Evolutionary conservation across 1,140 invertebrate species (phyloP), one percentile per base, ranked within the genome.

Genomic region (Zaprionus lachaisei): DNA sequence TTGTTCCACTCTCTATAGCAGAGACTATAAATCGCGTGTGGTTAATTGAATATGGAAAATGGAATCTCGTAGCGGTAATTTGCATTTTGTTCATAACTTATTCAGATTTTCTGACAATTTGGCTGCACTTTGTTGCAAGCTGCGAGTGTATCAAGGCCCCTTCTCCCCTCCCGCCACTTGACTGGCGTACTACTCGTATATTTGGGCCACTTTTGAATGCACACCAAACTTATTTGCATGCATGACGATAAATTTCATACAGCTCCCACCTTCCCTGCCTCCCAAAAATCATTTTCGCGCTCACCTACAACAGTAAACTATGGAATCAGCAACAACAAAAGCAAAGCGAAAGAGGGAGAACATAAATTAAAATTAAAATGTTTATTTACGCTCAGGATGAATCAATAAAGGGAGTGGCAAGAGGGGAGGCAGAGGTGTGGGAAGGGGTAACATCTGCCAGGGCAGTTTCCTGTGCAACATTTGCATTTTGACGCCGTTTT

Each of bases 401-500:
- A 70, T 64, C 70, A 72, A 72, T 77, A 20, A 37, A 28, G 63
- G 58, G 20, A 34, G 2, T 3, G 22, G 20, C 0, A 38, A 31
- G 6, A 5, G 41, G 56, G 37, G 6, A 22, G n/a, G 17, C 5
- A 20, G 1, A 1, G 5, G 31, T 2, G 26, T 20, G 34, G 68
- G 44, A 15, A 22, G 14, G 58, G 47, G 51, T 60, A 64, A 64
- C 68, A 70, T 34, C 49, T 68, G 80, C 66, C 62, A 66, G 57
- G 55, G 44, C 68, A 76, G 84, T 87, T 87, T 83, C 80, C 84
- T 81, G 84, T 75, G 41, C 74, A 84, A 66, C 85, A 87, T 87
- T 87, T 87, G 84, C 84, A 87, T 87, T 89, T 87, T 84, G 84
- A 87, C 81, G 84, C 84, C 78, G 84, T 84, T 89, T 89, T 87